Evolutionary conservation across 2,113 vertebrate species (phyloP), one percentile per base, ranked within the genome.

Genomic region (Kryptolebias marmoratus): DNA sequence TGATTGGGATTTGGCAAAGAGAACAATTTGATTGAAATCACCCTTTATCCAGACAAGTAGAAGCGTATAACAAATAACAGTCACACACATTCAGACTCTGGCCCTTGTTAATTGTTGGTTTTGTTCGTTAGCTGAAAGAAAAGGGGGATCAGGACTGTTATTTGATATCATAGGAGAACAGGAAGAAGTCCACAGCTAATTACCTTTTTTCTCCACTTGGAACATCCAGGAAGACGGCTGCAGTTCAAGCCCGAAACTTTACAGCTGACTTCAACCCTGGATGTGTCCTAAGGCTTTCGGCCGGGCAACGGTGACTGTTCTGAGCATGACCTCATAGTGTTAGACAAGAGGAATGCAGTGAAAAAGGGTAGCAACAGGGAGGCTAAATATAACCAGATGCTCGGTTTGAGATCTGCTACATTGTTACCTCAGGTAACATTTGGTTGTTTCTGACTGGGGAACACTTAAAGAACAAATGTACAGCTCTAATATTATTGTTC

Each of bases 321-420:
- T 64, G 64, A 67, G 61, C 53, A 11, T 77, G 73, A 75, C 82
- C 64, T 77, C 78, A 71, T 68, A 64, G 75, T 71, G 60, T 22
- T 32, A 73, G 64, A 56, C 4, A 1, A 61, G 71, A 73, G 79
- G 71, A 66, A 68, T 76, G 64, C 56, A 39, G 16, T 18, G 73
- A 74, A 70, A 83, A 75, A 64, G 68, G 72, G 81, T 71, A 77
- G 75, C 70, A 79, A 77, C 71, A 68, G 74, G 32, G 66, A 69
- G 52, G 72, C 68, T 90, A 82, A 84, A 81, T 83, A 80, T 83
- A 82, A 83, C 78, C 75, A 82, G 74, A 65, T 84, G 75, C 42
- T 68, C 32, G 31, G 32, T 69, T 69, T 49, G 45, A 73, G 76
- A 39, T 72, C 55, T 70, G 75, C 64, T 61, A 54, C 42, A 58